These are phyloP conservation scores for Microhierax caerulescens DNA, from an alignment of 2,797 vertebrate species.

Conservation along the genomic window DNA sequence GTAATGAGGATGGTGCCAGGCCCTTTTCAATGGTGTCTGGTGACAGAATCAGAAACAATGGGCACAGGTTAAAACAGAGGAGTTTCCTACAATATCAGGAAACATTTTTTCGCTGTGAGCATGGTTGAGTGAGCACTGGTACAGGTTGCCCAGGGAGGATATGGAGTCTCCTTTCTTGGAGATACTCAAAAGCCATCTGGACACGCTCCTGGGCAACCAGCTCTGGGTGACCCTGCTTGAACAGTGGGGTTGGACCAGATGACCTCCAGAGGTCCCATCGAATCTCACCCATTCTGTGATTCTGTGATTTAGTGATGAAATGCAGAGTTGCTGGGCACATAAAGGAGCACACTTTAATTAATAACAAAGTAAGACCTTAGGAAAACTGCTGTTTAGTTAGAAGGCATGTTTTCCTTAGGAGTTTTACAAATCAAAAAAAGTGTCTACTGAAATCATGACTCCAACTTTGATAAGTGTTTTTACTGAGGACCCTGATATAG, in stretches of 20 bases:
- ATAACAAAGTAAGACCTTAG: neutral
- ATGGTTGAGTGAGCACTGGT: neutral
- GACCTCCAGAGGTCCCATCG: neutral
- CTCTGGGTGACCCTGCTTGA: neutral
- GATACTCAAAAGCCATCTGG: neutral
- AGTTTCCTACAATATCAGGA: neutral
- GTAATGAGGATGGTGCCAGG: neutral
- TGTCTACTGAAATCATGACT: neutral
- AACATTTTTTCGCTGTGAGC: neutral
- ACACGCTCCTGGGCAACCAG: neutral
- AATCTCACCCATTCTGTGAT: neutral
- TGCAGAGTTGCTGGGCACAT: neutral
- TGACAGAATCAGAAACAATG: neutral
- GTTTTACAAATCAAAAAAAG: neutral
- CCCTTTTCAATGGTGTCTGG: neutral
- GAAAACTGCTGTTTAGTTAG: neutral
- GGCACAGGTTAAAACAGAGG: neutral
- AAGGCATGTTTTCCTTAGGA: neutral
- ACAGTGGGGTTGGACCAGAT: neutral
- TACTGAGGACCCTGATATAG: neutral
- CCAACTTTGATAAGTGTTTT: neutral
- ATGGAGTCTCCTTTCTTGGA: neutral
- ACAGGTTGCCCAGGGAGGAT: neutral
- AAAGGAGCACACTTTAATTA: neutral
- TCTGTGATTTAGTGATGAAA: neutral